Evolutionary conservation across 53 echinoderm and acorn worm genomes (phyloP), one percentile per base, ranked within the genome.

Genomic region (Paracentrotus lividus): DNA sequence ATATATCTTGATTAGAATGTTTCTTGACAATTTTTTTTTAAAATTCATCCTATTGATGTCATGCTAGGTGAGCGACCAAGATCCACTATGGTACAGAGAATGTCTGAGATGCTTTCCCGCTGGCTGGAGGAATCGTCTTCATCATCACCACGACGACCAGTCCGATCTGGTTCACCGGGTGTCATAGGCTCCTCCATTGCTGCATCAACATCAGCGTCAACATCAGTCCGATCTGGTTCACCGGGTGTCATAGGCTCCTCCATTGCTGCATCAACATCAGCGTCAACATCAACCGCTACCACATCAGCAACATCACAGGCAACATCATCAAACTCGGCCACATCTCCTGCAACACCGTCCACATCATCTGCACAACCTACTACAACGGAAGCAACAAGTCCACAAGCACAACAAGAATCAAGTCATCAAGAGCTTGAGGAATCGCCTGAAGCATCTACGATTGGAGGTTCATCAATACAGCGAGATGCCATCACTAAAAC

Each of bases 61-160:
- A 67, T 72, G 72, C 6, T 72, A 92, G 92, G 77, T 33, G 92
- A 92, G 58, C 77, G 92, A 20, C 97, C 98, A 15, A 85, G 96
- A 86, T 88, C 96, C 29, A 97, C 97, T 33, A 96, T 98, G 68
- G 96, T 99, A 40, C 99, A 99, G 90, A 86, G 97, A 10, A 97
- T 99, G 97, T 96, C 97, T 21, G 99, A 99, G 93, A 97, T 99
- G 96, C 68, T 99, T 65, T 96, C 99, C 5, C 93, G 99, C 14
- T 99, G 99, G 99, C 93, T 99, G 61, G 99, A 99, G 42, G 99
- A 99, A 77, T 94, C 98, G 4, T 94, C 98, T 13, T 93, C 97
- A 18, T 93, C 97, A 18, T 91, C 96, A 9, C 94, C 95, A n/a
- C 90, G 94, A 67, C 93, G 85, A 42, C 88, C 90, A 4, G 20